Evolutionary conservation across 2,797 vertebrate species (phyloP).

Genomic region (Rhinichthys osculus): DNA sequence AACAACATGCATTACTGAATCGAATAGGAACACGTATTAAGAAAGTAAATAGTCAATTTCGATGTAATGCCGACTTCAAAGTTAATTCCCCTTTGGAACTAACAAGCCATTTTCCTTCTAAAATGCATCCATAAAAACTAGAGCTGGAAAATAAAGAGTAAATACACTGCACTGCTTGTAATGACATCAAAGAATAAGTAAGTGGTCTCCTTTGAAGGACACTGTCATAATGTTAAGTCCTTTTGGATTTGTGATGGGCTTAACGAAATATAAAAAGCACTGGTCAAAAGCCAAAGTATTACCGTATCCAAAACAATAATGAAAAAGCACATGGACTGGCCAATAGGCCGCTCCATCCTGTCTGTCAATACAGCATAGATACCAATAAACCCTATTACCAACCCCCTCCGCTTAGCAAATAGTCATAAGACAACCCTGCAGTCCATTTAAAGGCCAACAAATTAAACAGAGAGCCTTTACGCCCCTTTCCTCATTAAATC

Average conservation of each 20-base stretch:
- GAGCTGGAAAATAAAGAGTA: conserved; percentile 22
- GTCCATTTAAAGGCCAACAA: conserved; percentile 61
- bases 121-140: conserved; percentile 15
- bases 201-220: conserved; percentile 22
- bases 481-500: conserved; percentile 49
- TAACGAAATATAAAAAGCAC: conserved; percentile 21
- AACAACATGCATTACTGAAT: not conserved
- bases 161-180: conserved; percentile 1
- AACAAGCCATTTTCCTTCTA: conserved; percentile 4
- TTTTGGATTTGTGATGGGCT: conserved; percentile 22
- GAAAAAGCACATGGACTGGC: conserved; percentile 43
- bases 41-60: not conserved
- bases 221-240: conserved; percentile 18
- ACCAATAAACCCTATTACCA: conserved; percentile 53
- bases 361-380: conserved; percentile 60
- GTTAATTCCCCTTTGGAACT: conserved; percentile 8
- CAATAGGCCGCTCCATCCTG: conserved; percentile 43
- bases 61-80: not conserved
- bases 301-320: conserved; percentile 57
- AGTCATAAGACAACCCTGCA: conserved; percentile 41
- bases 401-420: conserved; percentile 33
- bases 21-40: not conserved
- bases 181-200: conserved; percentile 14
- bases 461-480: conserved; percentile 57
- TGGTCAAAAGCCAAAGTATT: conserved; percentile 54